Evolutionary conservation across 2,797 vertebrate species (phyloP), one percentile per base, ranked within the genome.

Genomic region (Pipistrellus nathusii): DNA sequence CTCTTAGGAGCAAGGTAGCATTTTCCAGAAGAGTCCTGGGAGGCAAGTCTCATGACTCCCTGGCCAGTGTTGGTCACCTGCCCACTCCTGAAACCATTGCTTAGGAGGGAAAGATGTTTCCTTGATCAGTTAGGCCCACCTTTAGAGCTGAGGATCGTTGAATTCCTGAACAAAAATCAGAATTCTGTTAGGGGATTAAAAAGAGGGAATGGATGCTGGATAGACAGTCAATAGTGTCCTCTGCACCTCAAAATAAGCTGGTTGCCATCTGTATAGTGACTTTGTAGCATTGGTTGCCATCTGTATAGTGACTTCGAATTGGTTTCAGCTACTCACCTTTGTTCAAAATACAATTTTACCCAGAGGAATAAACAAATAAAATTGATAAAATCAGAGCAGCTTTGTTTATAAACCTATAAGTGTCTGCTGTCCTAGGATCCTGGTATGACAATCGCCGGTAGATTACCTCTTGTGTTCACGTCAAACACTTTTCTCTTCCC

Each of bases 321-420:
- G 2, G 6, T 64, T 72, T 90, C 46, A 93, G 75, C 59, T 80
- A 38, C 25, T 71, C 73, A 72, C 55, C 8, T 64, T 75, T 48
- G 44, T 85, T 91, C 51, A 85, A 66, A 59, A 66, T 93, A 66
- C 92, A 90, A 69, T 78, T 38, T 78, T 83, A 69, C 44, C 68
- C 46, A 88, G 38, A 48, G 88, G 81, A 69, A 82, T 55, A 73
- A 88, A 46, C 44, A 89, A 76, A 32, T 32, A 89, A 81, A 80
- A 85, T 41, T 51, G 87, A 73, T 46, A 23, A 71, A 90, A 86
- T 84, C 76, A 82, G 57, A 77, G n/a, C 15, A 44, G 46, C n/a
- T 68, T 6, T 69, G 20, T 30, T 73, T 83, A 27, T 51, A 94
- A 85, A 32, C 23, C 44, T 10, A 0, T 57, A 30, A 14, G 81